A percentile compares a stretch with the other conserved stretches of the same genome.
Evolutionary conservation across 2,113 vertebrate genomes (phyloP).

Genomic region (Forbesichthys papilliferus): DNA sequence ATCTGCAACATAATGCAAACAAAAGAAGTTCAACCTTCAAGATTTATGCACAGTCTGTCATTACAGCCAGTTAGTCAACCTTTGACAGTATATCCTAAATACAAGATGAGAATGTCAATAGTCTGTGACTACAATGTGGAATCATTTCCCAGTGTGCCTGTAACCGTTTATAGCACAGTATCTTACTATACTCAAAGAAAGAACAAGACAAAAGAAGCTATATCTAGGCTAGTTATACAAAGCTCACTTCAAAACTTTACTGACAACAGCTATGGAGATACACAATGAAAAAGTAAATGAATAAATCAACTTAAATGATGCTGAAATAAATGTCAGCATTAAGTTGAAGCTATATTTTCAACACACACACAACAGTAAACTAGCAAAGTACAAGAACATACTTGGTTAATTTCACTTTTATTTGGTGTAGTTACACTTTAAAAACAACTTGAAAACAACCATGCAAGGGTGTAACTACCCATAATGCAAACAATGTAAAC

Average conservation of each 20-base stretch:
- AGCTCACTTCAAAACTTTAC: neutral
- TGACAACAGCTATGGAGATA: neutral
- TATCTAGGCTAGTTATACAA: neutral
- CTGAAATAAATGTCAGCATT: too few species aligned
- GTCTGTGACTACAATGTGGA: neutral
- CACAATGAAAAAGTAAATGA: neutral
- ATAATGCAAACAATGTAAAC: too few species aligned
- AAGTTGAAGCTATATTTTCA: too few species aligned
- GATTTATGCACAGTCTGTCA: neutral
- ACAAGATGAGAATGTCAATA: constrained; percentile 27
- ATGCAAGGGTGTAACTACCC: too few species aligned
- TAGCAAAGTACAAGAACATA: too few species aligned
- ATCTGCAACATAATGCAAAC: neutral
- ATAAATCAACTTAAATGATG: too few species aligned
- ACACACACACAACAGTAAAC: too few species aligned
- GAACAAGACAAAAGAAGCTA: neutral
- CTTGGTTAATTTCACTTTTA: too few species aligned
- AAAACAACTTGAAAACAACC: too few species aligned
- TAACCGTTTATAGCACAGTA: neutral
- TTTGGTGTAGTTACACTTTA: too few species aligned
- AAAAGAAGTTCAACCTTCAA: neutral
- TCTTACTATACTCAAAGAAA: neutral
- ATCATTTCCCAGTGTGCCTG: neutral
- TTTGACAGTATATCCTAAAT: constrained; percentile 17
- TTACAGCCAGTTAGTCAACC: constrained; percentile 13